Conservation (phyloP, 2,797 vertebrate species). For the Zalophus californianus region DNA sequence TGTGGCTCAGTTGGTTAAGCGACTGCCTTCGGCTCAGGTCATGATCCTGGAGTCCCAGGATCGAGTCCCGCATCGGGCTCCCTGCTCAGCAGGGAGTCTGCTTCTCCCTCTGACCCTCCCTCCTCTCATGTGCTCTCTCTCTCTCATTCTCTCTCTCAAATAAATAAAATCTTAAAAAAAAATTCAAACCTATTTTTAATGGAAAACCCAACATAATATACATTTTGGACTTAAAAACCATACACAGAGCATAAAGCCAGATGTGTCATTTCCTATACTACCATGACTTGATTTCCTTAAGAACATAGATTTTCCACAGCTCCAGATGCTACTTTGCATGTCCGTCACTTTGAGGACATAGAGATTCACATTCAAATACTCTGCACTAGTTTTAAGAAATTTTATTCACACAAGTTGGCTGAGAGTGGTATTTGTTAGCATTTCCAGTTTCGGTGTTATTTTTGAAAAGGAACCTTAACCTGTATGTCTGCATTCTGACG, state of each 20-base stretch:
- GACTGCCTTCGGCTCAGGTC: no score
- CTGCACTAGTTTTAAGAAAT: not conserved
- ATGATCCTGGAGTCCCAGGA: no score
- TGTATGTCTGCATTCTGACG: conserved; percentile 53
- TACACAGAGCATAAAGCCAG: not conserved
- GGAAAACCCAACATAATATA: not conserved
- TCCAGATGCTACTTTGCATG: not conserved
- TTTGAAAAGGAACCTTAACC: conserved; percentile 56
- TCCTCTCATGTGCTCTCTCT: no score
- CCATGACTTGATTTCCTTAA: conserved; percentile 18
- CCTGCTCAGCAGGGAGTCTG: no score
- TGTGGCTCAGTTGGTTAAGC: no score
- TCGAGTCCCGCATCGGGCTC: no score
- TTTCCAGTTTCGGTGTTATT: conserved; percentile 58
- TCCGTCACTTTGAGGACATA: not conserved
- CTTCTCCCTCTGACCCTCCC: no score
- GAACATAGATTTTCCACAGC: not conserved
- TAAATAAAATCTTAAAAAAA: not conserved
- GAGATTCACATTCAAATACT: not conserved
- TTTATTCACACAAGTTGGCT: not conserved
- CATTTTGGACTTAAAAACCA: conserved; percentile 28
- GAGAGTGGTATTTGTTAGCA: not conserved
- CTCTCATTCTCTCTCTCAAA: no score
- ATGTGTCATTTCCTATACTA: not conserved
- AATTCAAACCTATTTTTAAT: not conserved